These are phyloP conservation scores for Eulemur albifrons DNA, from an alignment of 2,797 vertebrate species.

Conservation along the genomic window DNA sequence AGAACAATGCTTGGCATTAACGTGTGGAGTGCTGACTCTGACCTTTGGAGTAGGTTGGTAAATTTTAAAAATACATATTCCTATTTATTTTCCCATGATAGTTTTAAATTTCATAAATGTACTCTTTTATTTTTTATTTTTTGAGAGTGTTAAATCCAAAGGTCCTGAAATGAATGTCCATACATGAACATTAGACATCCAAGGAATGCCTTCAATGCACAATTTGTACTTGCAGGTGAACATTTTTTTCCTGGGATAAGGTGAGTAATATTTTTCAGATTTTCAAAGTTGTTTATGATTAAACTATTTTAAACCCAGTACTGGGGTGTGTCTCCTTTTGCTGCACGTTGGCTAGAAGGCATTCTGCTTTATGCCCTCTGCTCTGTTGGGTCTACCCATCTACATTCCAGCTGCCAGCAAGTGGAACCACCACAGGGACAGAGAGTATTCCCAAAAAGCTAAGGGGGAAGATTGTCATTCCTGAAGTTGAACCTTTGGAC, in stretches of 20 bases:
- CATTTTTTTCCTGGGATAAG: not conserved
- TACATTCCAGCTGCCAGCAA: accelerated
- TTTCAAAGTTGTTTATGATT: not conserved
- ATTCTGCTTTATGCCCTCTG: not conserved
- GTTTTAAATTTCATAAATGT: slow-evolving; percentile 37
- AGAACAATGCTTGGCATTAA: not conserved
- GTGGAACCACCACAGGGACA: not conserved
- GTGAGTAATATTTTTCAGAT: not conserved
- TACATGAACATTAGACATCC: not conserved
- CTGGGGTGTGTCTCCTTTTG: not conserved
- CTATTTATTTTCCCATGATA: not conserved
- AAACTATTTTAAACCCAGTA: not conserved
- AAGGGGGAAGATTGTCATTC: not conserved
- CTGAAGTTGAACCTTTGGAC: not conserved
- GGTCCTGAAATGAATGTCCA: not conserved
- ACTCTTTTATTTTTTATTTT: not conserved
- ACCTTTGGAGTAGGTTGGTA: not conserved
- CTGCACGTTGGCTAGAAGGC: not conserved
- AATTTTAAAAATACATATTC: not conserved
- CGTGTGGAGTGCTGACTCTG: not conserved
- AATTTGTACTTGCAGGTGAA: not conserved
- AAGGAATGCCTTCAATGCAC: not conserved
- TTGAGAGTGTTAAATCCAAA: not conserved
- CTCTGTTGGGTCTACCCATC: not conserved
- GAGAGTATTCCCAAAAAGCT: not conserved